phyloP scores from a whole-genome alignment of 2,888 invertebrate genomes.

The Galerucella calmariensis region DNA sequence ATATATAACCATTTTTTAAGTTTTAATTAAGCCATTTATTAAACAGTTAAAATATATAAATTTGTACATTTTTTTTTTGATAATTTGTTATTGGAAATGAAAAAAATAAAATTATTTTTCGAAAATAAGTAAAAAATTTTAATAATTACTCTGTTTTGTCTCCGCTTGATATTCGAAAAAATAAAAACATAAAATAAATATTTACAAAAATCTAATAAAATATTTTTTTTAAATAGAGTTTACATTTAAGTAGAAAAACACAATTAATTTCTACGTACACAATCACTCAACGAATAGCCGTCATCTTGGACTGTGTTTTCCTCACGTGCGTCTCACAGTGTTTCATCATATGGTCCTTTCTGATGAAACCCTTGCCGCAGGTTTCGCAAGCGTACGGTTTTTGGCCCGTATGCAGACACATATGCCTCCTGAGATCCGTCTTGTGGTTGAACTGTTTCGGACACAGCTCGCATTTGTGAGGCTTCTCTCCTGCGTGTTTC shows the following conservation, averaged over 20 bases:
- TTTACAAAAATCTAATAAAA: conserved; percentile 55
- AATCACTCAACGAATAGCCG: conserved; percentile 49
- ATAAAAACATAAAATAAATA: conserved; percentile 50
- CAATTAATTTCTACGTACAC: conserved; percentile 54
- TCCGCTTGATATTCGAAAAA: conserved; percentile 46
- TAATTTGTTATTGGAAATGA: no score
- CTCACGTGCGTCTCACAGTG: conserved; percentile 84
- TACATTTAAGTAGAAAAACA: conserved; percentile 56
- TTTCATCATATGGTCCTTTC: conserved; percentile 92
- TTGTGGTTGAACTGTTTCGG: conserved; percentile 93
- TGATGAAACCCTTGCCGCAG: conserved; percentile 88
- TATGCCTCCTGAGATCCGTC: conserved; percentile 87
- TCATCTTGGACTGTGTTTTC: conserved; percentile 63
- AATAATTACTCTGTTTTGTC: conserved; percentile 51
- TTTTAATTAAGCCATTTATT: no score
- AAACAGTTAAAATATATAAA: no score
- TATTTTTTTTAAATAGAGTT: conserved; percentile 49
- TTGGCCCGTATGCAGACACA: conserved; percentile 87
- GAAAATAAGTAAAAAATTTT: conserved; percentile 21
- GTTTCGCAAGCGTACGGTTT: conserved; percentile 85
- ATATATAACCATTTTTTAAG: no score
- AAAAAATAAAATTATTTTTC: neutral
- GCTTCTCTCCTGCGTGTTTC: conserved; percentile 86
- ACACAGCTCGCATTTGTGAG: conserved; percentile 86
- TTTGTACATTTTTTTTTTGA: no score